These are phyloP conservation scores for Pteronura brasiliensis DNA, from an alignment of 2,113 vertebrate genomes.

Conservation along the genomic window DNA sequence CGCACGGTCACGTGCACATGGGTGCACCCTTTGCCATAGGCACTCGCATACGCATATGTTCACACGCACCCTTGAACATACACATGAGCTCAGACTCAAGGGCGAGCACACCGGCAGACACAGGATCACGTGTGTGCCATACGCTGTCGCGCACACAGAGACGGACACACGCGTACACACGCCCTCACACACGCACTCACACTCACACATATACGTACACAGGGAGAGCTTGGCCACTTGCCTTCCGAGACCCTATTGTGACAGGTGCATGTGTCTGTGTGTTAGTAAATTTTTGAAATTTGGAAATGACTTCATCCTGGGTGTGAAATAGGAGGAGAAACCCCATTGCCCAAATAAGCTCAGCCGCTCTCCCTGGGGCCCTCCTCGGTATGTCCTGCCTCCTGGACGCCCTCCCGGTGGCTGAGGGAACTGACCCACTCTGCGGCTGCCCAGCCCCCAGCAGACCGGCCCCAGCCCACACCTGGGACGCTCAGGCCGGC, in stretches of 20 bases:
- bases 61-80: neutral
- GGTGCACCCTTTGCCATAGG: neutral
- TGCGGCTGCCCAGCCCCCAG: neutral
- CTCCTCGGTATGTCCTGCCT: neutral
- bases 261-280: rapidly evolving
- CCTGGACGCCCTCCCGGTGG: neutral
- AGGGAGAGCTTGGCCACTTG: neutral
- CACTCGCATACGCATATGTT: no score
- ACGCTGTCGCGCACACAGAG: neutral
- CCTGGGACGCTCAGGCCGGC: neutral
- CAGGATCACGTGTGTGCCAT: neutral
- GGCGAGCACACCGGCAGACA: neutral
- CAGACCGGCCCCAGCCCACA: rapidly evolving
- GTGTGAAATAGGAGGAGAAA: neutral
- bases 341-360: rapidly evolving
- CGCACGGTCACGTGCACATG: neutral
- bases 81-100: neutral
- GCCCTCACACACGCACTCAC: neutral
- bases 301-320: neutral
- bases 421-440: neutral
- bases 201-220: neutral
- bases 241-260: neutral
- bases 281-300: neutral
- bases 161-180: neutral
- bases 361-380: no score